A percentile compares a stretch with the other conserved stretches of the same genome.
Evolutionary conservation across 2,113 vertebrate species (phyloP).

Genomic region (Ardeotis arabs): DNA sequence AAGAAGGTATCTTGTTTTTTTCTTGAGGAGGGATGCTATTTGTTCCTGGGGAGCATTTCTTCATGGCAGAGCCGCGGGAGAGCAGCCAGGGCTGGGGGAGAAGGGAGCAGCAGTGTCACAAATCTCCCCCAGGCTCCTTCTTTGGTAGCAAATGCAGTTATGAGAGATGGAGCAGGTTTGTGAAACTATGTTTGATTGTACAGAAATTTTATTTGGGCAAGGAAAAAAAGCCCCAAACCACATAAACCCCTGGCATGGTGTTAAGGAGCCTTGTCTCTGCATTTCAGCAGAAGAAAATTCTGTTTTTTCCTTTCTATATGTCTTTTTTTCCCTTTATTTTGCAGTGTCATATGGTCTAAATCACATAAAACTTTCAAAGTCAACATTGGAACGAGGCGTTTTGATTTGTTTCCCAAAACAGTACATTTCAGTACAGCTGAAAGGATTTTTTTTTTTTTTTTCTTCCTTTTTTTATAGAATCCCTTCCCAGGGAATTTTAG

Average conservation of each 20-base stretch:
- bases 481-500: conserved; percentile 46
- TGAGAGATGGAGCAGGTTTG: neutral
- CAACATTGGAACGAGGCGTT: conserved; percentile 41
- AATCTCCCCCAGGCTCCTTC: neutral
- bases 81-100: neutral
- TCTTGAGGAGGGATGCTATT: neutral
- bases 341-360: conserved; percentile 57
- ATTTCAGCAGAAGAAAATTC: conserved; percentile 8
- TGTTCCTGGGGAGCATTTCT: neutral
- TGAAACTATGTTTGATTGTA: neutral
- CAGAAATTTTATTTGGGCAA: conserved; percentile 12
- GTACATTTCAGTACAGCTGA: conserved; percentile 36
- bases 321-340: conserved; percentile 51
- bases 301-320: neutral
- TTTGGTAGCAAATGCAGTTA: neutral
- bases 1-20: neutral
- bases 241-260: neutral
- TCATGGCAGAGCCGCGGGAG: neutral
- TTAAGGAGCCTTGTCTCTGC: conserved; percentile 9
- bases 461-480: neutral
- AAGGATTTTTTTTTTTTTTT: neutral
- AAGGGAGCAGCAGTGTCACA: neutral
- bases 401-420: conserved; percentile 62
- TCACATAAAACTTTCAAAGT: conserved; percentile 61
- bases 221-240: neutral